These are phyloP conservation scores for Nyctereutes procyonoides DNA, from an alignment of 2,113 vertebrate species.

Conservation along the genomic window DNA sequence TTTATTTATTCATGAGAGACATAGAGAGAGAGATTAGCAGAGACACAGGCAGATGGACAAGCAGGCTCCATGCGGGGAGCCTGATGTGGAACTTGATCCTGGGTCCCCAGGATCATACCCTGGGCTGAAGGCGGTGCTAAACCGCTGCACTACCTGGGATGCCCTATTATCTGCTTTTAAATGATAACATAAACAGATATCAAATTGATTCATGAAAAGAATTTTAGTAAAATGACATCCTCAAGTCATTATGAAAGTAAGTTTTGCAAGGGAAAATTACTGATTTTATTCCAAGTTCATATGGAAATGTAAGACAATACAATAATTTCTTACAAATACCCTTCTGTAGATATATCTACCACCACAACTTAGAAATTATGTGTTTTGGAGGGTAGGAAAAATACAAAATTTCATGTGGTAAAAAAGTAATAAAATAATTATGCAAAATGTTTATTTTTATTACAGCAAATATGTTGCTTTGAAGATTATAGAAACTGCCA, in stretches of 20 bases:
- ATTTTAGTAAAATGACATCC: neutral
- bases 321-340: neutral
- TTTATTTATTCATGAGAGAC: no score
- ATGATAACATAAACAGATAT: neutral
- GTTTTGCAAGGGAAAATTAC: neutral
- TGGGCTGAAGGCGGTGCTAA: no score
- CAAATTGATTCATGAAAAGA: neutral
- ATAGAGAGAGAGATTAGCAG: no score
- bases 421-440: neutral
- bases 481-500: neutral
- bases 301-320: neutral
- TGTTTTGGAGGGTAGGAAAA: neutral
- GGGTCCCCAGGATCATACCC: no score
- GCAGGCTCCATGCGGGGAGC: no score
- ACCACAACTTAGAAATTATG: neutral
- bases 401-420: neutral
- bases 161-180: neutral
- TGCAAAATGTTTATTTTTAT: neutral
- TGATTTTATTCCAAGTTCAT: neutral
- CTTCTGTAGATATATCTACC: neutral
- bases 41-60: no score
- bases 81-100: no score
- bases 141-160: no score
- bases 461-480: neutral
- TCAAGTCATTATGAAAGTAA: neutral